Conservation (phyloP, 2,888 invertebrate species). For the Drosophila flavopinicola region DNA sequence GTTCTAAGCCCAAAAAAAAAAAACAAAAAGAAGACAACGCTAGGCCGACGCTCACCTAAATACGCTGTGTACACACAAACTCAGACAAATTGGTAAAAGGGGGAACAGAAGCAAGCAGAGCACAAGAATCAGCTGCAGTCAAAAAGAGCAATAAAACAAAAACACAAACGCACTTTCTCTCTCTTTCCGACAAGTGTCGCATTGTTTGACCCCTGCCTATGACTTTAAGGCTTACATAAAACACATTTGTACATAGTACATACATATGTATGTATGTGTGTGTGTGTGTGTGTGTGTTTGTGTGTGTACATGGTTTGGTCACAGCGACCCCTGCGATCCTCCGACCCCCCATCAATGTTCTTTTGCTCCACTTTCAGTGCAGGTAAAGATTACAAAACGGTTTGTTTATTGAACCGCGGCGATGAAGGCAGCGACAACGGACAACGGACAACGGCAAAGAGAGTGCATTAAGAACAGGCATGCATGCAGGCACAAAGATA, state of each 20-base stretch:
- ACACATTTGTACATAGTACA: too few species aligned
- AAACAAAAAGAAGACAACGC: conserved; percentile 26
- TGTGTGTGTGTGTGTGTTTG: not conserved
- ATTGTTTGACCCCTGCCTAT: conserved; percentile 50
- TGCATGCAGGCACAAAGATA: not conserved
- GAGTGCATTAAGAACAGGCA: conserved; percentile 33
- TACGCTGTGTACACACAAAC: conserved; percentile 24
- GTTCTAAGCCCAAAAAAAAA: conserved; percentile 24
- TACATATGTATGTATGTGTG: conserved; percentile 9
- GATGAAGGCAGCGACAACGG: conserved; percentile 43
- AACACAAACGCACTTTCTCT: conserved; percentile 23
- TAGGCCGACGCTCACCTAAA: conserved; percentile 64
- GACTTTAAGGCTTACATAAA: conserved; percentile 22
- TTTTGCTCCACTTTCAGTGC: conserved; percentile 65
- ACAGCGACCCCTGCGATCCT: conserved; percentile 12
- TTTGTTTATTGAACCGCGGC: conserved; percentile 60
- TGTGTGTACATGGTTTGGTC: conserved; percentile 1
- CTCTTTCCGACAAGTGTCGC: conserved; percentile 41
- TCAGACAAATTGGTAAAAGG: conserved; percentile 9
- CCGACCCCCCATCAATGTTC: conserved; percentile 23
- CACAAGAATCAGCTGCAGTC: conserved; percentile 45
- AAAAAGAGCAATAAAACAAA: conserved; percentile 17
- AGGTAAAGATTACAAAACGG: conserved; percentile 76
- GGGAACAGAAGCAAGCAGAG: conserved; percentile 16
- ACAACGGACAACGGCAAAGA: conserved; percentile 43